Evolutionary conservation across 2,113 vertebrate genomes (phyloP), one percentile per base, ranked within the genome.

Genomic region (Eurypyga helias): DNA sequence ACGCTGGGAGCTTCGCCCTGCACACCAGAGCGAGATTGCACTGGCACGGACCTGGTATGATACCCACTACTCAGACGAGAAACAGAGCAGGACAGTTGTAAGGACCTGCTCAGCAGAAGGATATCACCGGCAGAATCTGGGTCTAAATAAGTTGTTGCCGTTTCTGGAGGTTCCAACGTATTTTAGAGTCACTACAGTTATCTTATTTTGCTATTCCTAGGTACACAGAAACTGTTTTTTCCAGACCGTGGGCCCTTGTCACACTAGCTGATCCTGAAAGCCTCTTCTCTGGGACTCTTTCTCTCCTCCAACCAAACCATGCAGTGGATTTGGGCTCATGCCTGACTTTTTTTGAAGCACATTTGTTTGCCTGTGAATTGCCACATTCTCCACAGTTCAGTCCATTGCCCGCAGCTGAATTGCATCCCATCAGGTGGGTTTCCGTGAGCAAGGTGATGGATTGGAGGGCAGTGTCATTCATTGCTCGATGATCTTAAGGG

Each of bases 381-480:
- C 31, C 72, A 36, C 25, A 23, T 86, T 14, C 72, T 67, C 29
- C 38, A 25, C 1, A 1, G 17, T 57, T 66, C 45, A 51, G 36
- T 54, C 55, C 4, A 0, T 38, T 51, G 11, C 23, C 26, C 0
- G 0, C 11, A 28, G 46, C 46, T 72, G 43, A 87, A 31, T 17
- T 72, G 43, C 26, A 45, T 34, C 58, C 43, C 45, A 54, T 9
- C 1, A 2, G 58, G 36, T 36, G 57, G 46, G 41, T 58, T 75
- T 85, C 67, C 24, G 41, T 0, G 0, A 81, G 26, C 10, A 26
- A 71, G 45, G 29, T 0, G 11, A 25, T 23, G 45, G 43, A 34
- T 23, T 88, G 38, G 31, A 83, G 66, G 11, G 19, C 43, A 92
- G 16, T 4, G 7, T 8, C 49, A 38, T 70, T 66, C 17, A 31